Base-by-base conservation (phyloP, 2,797 vertebrate species). In the Platyrinchus mystaceus region DNA sequence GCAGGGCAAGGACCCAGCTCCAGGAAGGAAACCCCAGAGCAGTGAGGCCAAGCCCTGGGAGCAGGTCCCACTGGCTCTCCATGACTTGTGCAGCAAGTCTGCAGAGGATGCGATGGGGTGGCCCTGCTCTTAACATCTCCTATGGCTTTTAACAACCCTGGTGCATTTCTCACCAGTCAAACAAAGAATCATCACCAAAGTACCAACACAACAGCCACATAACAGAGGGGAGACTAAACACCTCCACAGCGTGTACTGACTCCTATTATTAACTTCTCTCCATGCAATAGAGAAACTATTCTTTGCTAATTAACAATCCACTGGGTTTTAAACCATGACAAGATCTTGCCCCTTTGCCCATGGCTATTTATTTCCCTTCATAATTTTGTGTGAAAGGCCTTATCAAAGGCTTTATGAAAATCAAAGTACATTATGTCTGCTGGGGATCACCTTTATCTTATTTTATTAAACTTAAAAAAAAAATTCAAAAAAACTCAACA, bases 401-500 rank as follows among this genome's bases (percentile, higher is more conserved):
- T 96, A 97, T 75, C 96, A 97, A 97, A 97, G 92, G 93, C 93
- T 95, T 96, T 93, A 88, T 84, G 70, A 94, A 96, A 94, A 97
- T 94, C 93, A 87, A 94, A 93, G 93, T 79, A 58, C 53, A 23
- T 80, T 82, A 62, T 82, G 86, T 90, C 93, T 94, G n/a, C 64
- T 91, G 74, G 90, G 85, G 68, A 95, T 90, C 94, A 94, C 64
- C 89, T 91, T 93, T 96, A 94, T 89, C 85, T 91, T 91, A 78
- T 87, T 95, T 95, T 96, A 96, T 94, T 96, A 96, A 94, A 93
- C 41, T 53, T 0, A 20, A 76, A 86, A 90, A 91, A 81, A 13
- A 17, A 26, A 58, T n/a, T n/a, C n/a, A 52, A 15, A 21, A 44
- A 27, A 37, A 11, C 41, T 7, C 5, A 30, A 9, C 67, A n/a